Percentiles rank a stretch among this genome's conserved stretches.
Evolutionary conservation across 2,797 vertebrate species (phyloP).

Genomic region (Coregonus suidteri): DNA sequence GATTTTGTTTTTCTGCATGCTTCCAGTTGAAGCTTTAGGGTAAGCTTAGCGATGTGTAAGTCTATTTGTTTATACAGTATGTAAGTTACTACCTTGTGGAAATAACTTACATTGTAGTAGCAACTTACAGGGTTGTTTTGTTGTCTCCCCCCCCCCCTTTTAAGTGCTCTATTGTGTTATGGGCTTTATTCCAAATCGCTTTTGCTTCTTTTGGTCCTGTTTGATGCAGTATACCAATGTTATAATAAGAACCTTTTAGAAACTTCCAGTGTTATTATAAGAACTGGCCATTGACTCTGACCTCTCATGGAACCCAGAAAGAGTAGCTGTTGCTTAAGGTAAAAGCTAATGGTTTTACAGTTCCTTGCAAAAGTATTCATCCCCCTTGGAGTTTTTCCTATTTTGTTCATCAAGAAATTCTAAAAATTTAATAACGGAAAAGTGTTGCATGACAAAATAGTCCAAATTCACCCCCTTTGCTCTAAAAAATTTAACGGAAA

Average conservation of each 20-base stretch:
- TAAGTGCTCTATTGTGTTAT: no score
- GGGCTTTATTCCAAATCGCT: not conserved
- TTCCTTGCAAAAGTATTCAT: no score
- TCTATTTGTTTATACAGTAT: not conserved
- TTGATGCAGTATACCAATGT: no score
- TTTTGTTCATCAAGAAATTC: no score
- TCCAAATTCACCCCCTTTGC: no score
- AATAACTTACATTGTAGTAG: slow-evolving; percentile 24
- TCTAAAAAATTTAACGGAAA: no score
- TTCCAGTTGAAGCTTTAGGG: slow-evolving; percentile 84
- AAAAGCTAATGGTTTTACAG: not conserved
- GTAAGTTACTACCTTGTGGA: not conserved
- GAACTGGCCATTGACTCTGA: not conserved
- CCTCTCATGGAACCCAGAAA: not conserved
- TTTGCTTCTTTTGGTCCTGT: not conserved
- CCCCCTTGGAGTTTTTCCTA: no score
- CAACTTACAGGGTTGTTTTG: slow-evolving; percentile 36
- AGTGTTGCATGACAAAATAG: no score
- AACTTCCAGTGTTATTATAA: not conserved
- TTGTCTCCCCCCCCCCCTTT: not conserved
- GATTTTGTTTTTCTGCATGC: slow-evolving; percentile 78
- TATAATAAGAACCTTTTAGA: not conserved
- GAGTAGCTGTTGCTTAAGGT: not conserved
- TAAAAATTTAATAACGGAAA: no score
- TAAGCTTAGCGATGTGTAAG: slow-evolving; percentile 57